Base-by-base conservation (phyloP, 2,797 vertebrate genomes). In the Crocidura indochinensis region DNA sequence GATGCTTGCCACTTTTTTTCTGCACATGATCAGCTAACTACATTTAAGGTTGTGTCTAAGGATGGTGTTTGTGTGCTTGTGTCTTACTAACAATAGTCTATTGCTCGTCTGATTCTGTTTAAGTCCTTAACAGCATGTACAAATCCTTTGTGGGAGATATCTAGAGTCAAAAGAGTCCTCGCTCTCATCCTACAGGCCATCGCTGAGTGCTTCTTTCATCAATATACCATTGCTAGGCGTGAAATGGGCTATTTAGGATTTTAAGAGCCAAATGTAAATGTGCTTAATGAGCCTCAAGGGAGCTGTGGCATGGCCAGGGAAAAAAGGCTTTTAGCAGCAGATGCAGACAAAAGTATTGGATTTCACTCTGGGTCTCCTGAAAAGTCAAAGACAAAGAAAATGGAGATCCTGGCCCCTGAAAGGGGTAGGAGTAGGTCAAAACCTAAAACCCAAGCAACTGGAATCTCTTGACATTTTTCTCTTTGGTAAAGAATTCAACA, bases 231-330 rank as follows among this genome's bases (percentile, higher is more conserved):
- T 96, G 94, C 97, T 96, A 96, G 97, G 97, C 96, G 97, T 96
- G 97, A 97, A 98, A 97, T 93, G 96, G 96, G 96, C 97, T 97
- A 96, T 94, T 97, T 97, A 95, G 96, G 97, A 97, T 98, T 98
- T 98, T 97, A 97, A 97, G 97, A 98, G 97, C 97, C 97, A 98
- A 98, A 98, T 98, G 97, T 97, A 98, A 98, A 98, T 98, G 97
- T 97, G 97, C 93, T 97, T 98, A 98, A 98, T 98, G 98, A 98
- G 97, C 95, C 98, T 96, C 97, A 0, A 93, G 98, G 97, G 98
- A 97, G 80, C 74, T 90, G 95, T 96, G 96, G 96, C 96, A 96
- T 91, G 96, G 96, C 96, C 96, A 96, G 95, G 94, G 96, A 97
- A 95, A 97, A 97, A 97, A 97, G 96, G 97, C 97, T 98, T 98